Evolutionary conservation across 2,113 vertebrate species (phyloP), one percentile per base, ranked within the genome.

Genomic region (Carettochelys insculpta): DNA sequence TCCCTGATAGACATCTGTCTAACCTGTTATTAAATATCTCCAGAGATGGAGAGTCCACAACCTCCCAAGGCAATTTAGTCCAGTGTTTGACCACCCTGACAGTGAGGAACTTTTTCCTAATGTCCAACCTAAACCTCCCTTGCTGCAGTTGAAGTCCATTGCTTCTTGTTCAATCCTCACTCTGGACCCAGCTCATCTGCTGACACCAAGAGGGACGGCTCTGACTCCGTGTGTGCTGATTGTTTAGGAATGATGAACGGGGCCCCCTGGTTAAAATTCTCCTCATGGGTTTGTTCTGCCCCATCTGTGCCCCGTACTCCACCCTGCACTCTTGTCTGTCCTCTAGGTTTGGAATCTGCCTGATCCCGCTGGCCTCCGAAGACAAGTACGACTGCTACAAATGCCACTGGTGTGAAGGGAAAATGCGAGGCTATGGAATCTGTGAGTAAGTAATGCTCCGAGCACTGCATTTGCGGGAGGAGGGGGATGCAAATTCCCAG

Each of bases 361-460:
- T 98, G 20, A 82, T 98, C 11, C 98, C 98, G 1, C 94, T 91
- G 3, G 80, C 19, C 4, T 31, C 94, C 0, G 92, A 96, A 78
- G 98, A 98, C 47, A 86, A 85, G 11, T 98, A 97, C 3, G 96
- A 98, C 90, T 98, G 98, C 90, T 98, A 98, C 80, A 98, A 98
- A 93, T 98, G 98, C 92, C 98, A 98, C 95, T 98, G 98, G 98
- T 4, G 7, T 3, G 91, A 93, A 41, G 98, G 98, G 87, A 94
- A 48, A 79, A 97, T 97, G 97, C 89, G 87, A 1, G 98, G 97
- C 92, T 98, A 98, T 0, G 98, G 98, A 77, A 98, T 98, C 97
- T 98, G 98, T 96, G 98, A 98, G 98, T 98, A 97, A 98, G 98
- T 98, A 90, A 83, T 65, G 56, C 20, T 19, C 1, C 10, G 27